Evolutionary conservation across 2,113 vertebrate genomes (phyloP).

Genomic region (Rallus limicola): DNA sequence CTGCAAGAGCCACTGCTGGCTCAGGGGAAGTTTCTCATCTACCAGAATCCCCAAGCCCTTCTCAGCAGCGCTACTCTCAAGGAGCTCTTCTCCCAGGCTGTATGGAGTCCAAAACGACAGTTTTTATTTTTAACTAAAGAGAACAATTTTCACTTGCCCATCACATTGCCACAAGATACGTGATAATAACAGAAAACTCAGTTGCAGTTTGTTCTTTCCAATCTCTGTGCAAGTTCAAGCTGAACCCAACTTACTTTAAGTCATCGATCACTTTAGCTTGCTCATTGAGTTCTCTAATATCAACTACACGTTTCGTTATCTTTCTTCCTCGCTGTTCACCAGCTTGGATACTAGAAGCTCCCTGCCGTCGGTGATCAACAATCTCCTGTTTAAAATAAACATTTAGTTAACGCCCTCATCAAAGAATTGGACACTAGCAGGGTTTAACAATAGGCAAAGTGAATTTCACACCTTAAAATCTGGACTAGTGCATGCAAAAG

Average conservation of each 20-base stretch:
- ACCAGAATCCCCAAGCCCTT: too few species aligned
- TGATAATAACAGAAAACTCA: background rate
- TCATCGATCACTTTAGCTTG: constrained; percentile 99
- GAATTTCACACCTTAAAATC: constrained; percentile 59
- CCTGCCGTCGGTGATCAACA: constrained; percentile 85
- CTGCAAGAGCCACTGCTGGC: too few species aligned
- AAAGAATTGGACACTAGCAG: background rate
- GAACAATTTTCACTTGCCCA: background rate
- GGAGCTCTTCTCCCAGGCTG: too few species aligned
- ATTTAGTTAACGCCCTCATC: background rate
- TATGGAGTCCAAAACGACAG: background rate
- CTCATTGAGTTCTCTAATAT: constrained; percentile 96
- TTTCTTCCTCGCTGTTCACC: constrained; percentile 89
- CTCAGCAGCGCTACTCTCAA: too few species aligned
- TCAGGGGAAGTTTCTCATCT: too few species aligned
- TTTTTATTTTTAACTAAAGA: background rate
- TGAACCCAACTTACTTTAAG: constrained; percentile 86
- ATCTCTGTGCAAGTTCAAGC: background rate
- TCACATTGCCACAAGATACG: background rate
- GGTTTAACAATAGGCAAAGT: background rate
- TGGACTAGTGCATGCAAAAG: constrained; percentile 73
- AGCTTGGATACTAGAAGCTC: constrained; percentile 77
- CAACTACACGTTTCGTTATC: constrained; percentile 91
- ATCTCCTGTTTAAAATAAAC: constrained; percentile 80
- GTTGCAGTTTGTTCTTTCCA: background rate